These are phyloP conservation scores for Eretmocerus hayati DNA, from an alignment of 2,888 invertebrate genomes.

Conservation along the genomic window DNA sequence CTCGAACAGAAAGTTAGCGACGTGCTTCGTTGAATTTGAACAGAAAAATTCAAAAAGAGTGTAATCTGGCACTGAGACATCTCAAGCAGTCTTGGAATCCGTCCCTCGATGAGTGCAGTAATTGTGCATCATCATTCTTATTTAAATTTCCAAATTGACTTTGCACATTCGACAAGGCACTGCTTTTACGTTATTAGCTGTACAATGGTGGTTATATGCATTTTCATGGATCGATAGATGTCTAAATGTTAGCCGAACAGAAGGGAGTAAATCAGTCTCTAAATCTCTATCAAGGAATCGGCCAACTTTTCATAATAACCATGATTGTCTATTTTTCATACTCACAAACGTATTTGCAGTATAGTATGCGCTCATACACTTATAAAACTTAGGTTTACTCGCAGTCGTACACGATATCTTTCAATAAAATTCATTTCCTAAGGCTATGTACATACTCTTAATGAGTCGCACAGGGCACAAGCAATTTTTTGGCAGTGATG, in stretches of 20 bases:
- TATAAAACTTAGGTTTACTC: constrained; percentile 10
- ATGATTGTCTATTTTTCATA: constrained; percentile 11
- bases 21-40: too few species aligned
- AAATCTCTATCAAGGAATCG: constrained; percentile 24
- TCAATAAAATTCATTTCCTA: constrained; percentile 4
- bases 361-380: constrained; percentile 7
- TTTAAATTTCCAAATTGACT: too few species aligned
- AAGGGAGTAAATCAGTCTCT: constrained; percentile 22
- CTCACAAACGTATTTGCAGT: constrained; percentile 6
- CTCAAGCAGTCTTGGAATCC: too few species aligned
- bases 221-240: neutral
- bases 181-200: too few species aligned
- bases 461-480: constrained; percentile 12
- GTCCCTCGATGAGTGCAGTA: too few species aligned
- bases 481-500: constrained; percentile 2
- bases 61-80: too few species aligned
- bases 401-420: constrained; percentile 2
- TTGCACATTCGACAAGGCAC: too few species aligned
- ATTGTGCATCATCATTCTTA: too few species aligned
- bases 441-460: constrained; percentile 11
- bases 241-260: constrained; percentile 12
- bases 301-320: constrained; percentile 15
- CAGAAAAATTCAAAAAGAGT: too few species aligned
- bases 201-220: too few species aligned
- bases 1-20: too few species aligned